Percentiles rank a stretch among this genome's conserved stretches.
phyloP scores from a whole-genome alignment of 2,113 vertebrate genomes.

The Neofelis nebulosa region DNA sequence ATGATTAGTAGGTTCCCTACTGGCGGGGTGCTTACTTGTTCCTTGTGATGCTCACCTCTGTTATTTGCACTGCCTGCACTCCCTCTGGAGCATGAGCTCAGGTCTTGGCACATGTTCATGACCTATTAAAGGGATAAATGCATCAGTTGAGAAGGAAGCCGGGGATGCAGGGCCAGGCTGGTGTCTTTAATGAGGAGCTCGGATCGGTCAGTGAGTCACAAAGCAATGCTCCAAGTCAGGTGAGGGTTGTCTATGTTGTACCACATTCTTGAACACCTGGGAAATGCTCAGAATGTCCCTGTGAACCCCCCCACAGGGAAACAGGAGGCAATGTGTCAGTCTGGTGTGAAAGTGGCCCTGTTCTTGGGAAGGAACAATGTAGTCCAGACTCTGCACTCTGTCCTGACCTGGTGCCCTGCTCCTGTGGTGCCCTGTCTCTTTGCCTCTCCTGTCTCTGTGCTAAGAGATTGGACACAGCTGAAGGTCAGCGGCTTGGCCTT shows the following conservation, averaged over 20 bases:
- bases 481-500: background rate
- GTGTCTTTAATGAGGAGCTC: background rate
- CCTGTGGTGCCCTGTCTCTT: background rate
- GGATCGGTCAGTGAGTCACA: background rate
- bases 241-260: too few relatives aligned
- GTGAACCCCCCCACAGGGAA: background rate
- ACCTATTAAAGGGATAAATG: background rate
- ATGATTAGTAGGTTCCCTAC: background rate
- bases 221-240: background rate
- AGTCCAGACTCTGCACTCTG: too few relatives aligned
- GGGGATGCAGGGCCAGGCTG: background rate
- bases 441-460: background rate
- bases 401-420: background rate
- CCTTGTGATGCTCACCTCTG: background rate
- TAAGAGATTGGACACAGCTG: background rate
- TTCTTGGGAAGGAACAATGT: background rate
- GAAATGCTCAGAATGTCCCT: background rate
- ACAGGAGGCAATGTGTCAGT: background rate
- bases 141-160: background rate
- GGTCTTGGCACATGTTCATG: background rate
- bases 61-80: background rate
- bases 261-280: background rate
- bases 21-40: background rate
- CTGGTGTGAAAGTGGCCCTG: background rate
- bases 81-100: background rate